Evolutionary conservation across 2,888 invertebrate species (phyloP).

Genomic region (Tetramorium bicarinatum): DNA sequence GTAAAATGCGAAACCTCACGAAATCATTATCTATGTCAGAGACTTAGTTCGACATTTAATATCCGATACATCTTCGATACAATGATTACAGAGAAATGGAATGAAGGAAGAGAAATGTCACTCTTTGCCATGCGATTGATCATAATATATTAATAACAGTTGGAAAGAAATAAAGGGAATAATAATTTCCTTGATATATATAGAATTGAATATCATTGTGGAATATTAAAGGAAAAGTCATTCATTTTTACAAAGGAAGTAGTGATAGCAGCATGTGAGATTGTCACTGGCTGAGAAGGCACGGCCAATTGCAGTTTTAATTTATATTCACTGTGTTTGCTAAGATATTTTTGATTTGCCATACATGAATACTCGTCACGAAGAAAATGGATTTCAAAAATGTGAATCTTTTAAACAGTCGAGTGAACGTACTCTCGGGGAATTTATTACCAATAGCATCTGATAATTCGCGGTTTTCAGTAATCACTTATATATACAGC

Average conservation of each 20-base stretch:
- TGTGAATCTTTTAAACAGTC: constrained; percentile 66
- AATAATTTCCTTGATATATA: background rate
- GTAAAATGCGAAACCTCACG: background rate
- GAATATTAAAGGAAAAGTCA: background rate
- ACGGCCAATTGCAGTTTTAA: background rate
- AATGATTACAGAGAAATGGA: constrained; percentile 7
- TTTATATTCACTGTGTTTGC: background rate
- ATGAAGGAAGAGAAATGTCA: background rate
- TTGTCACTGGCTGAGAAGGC: background rate
- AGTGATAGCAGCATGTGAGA: background rate
- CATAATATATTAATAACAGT: background rate
- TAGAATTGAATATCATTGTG: background rate
- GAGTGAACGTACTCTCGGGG: constrained; percentile 71
- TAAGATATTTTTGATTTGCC: background rate
- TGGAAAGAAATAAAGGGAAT: background rate
- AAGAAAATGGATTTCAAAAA: constrained; percentile 69
- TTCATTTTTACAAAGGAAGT: background rate
- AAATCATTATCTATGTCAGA: background rate
- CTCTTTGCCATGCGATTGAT: background rate
- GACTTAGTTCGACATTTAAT: background rate
- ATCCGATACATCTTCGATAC: background rate
- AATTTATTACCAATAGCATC: constrained; percentile 69
- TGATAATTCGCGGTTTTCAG: constrained; percentile 23
- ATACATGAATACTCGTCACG: too few species aligned
- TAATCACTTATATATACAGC: constrained; percentile 51